Conservation (phyloP, 2,797 vertebrate species). For the Petrocephalus schoutedeni region DNA sequence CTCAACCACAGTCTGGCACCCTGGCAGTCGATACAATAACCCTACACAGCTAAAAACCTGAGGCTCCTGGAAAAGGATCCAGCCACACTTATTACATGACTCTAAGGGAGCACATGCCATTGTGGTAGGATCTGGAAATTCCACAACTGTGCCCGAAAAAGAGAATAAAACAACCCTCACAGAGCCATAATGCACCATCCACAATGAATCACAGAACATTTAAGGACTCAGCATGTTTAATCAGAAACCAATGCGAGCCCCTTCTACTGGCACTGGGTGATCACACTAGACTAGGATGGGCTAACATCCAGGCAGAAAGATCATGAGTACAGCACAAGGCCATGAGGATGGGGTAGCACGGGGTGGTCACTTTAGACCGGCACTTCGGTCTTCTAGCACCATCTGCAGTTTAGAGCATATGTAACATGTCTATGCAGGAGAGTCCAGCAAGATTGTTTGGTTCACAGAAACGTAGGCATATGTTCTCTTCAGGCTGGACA, state of each 20-base stretch:
- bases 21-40: not conserved
- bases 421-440: constrained; percentile 34
- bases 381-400: constrained; percentile 51
- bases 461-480: constrained; percentile 52
- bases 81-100: not conserved
- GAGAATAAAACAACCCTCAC: not conserved
- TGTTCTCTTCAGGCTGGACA: constrained; percentile 38
- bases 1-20: constrained; percentile 9
- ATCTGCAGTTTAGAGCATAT: constrained; percentile 47
- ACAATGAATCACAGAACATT: not conserved
- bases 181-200: not conserved
- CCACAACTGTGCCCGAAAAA: not conserved
- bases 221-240: not conserved
- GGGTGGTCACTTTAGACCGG: constrained; percentile 44
- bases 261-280: not conserved
- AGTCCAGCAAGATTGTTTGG: constrained; percentile 48
- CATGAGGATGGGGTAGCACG: constrained; percentile 17
- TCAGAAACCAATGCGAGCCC: not conserved
- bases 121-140: not conserved
- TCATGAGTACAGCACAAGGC: not conserved
- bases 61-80: not conserved
- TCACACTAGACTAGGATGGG: not conserved
- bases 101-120: not conserved
- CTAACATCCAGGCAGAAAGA: constrained; percentile 1
- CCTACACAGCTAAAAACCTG: not conserved